phyloP scores from a whole-genome alignment of 2,797 vertebrate genomes.

The Lacerta viridis region DNA sequence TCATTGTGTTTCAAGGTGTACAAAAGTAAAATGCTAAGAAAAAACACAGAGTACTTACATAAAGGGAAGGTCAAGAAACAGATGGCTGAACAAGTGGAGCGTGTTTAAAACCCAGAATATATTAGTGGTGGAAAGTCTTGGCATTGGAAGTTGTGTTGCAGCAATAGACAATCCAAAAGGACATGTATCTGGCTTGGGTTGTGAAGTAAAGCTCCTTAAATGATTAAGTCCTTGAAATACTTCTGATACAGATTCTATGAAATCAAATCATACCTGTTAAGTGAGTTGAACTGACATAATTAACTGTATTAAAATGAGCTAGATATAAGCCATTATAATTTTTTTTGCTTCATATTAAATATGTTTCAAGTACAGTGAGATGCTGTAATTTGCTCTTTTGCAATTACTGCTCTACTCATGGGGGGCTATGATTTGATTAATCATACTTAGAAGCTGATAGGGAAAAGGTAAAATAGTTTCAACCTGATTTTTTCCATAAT shows the following conservation, averaged over 20 bases:
- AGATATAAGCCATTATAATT: slow-evolving; percentile 67
- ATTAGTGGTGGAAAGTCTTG: not conserved
- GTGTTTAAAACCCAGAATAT: not conserved
- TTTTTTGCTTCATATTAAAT: slow-evolving; percentile 67
- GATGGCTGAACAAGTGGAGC: not conserved
- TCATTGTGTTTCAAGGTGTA: not conserved
- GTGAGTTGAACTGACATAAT: slow-evolving; percentile 42
- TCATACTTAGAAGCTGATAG: slow-evolving; percentile 77
- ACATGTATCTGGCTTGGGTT: not conserved
- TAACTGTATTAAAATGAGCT: slow-evolving; percentile 67
- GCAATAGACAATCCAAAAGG: not conserved
- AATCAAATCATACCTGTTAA: not conserved
- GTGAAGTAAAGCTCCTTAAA: not conserved
- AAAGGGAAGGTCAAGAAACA: not conserved
- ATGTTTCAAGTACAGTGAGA: slow-evolving; percentile 70
- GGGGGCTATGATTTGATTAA: slow-evolving; percentile 80
- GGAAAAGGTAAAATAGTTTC: slow-evolving; percentile 70
- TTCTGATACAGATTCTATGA: slow-evolving; percentile 42
- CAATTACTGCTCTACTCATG: slow-evolving; percentile 75
- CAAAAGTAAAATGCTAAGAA: not conserved
- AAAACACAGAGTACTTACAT: not conserved
- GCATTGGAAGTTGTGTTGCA: not conserved
- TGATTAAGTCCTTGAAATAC: not conserved
- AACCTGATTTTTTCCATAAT: slow-evolving; percentile 76
- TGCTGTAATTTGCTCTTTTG: slow-evolving; percentile 77